Conservation (phyloP, 2,113 vertebrate genomes). For the Kryptolebias marmoratus region DNA sequence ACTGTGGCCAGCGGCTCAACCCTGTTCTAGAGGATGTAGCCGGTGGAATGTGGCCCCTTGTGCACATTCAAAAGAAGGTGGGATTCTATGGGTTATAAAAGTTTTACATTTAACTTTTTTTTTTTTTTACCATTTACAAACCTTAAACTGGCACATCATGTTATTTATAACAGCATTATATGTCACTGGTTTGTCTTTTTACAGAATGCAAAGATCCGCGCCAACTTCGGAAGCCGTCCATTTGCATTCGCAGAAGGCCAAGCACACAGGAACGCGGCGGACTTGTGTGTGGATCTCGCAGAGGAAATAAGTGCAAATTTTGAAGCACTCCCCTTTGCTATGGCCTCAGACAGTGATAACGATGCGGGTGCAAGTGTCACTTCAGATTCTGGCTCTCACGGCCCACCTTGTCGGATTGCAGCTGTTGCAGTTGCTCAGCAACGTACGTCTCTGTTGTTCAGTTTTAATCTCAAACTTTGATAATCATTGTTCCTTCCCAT, state of each 20-base stretch:
- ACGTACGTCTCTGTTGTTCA: constrained; percentile 76
- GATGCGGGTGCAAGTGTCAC: constrained; percentile 95
- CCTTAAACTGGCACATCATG: not conserved
- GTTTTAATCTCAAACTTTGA: not conserved
- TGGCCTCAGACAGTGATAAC: constrained; percentile 98
- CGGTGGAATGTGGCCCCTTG: constrained; percentile 98
- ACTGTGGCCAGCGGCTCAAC: constrained; percentile 92
- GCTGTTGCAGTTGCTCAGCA: constrained; percentile 91
- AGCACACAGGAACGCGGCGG: constrained; percentile 94
- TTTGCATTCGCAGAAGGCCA: constrained; percentile 96
- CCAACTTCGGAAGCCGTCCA: constrained; percentile 92
- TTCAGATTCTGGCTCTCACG: constrained; percentile 92
- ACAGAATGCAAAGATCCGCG: constrained; percentile 96
- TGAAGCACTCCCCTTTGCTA: constrained; percentile 95
- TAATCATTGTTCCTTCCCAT: not conserved
- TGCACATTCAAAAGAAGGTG: constrained; percentile 99
- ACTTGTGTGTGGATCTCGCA: constrained; percentile 93
- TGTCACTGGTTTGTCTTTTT: constrained; percentile 16
- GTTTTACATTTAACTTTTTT: not conserved
- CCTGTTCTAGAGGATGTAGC: constrained; percentile 94
- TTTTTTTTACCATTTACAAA: not conserved
- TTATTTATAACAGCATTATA: not conserved
- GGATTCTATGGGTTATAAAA: constrained; percentile 42
- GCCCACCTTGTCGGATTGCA: constrained; percentile 93
- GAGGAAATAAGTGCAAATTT: constrained; percentile 99